A percentile compares a stretch with the other conserved stretches of the same genome.
Evolutionary conservation across 2,113 vertebrate species (phyloP).

Genomic region (Hucho hucho): DNA sequence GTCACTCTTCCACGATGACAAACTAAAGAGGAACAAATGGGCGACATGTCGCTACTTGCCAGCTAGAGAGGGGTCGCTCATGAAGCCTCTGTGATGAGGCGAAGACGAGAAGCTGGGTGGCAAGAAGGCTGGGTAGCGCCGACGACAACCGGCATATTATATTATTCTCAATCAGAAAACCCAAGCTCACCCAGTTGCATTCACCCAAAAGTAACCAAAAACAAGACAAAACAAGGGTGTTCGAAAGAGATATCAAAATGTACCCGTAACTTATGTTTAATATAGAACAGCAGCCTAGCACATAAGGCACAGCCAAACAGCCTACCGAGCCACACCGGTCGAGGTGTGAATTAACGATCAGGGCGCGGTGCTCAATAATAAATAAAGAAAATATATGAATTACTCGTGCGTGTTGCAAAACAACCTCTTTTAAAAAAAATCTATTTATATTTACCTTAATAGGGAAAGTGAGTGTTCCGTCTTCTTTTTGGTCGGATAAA

Average conservation of each 20-base stretch:
- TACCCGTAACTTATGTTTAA: no score
- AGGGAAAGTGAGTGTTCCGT: conserved; percentile 55
- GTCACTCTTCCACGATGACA: no score
- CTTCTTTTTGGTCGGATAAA: conserved; percentile 51
- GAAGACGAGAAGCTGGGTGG: conserved; percentile 11
- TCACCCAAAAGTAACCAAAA: no score
- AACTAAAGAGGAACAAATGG: conserved; percentile 60
- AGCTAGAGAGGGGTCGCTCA: conserved; percentile 41
- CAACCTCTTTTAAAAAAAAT: neutral
- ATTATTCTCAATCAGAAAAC: neutral
- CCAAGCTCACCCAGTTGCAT: neutral
- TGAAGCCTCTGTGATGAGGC: conserved; percentile 48
- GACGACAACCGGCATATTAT: neutral
- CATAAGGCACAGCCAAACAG: no score
- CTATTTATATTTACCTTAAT: conserved; percentile 50
- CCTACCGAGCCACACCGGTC: conserved; percentile 2
- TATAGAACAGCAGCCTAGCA: no score
- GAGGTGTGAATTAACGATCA: conserved; percentile 12
- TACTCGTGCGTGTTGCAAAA: neutral
- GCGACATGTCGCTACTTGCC: conserved; percentile 14
- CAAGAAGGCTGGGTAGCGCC: conserved; percentile 24
- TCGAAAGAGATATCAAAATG: no score
- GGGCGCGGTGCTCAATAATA: conserved; percentile 54
- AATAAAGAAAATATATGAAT: neutral
- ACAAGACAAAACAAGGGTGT: no score